Evolutionary conservation across 37 sponge, comb jelly and placozoan species (phyloP).

Genomic region (Mnemiopsis leidyi): DNA sequence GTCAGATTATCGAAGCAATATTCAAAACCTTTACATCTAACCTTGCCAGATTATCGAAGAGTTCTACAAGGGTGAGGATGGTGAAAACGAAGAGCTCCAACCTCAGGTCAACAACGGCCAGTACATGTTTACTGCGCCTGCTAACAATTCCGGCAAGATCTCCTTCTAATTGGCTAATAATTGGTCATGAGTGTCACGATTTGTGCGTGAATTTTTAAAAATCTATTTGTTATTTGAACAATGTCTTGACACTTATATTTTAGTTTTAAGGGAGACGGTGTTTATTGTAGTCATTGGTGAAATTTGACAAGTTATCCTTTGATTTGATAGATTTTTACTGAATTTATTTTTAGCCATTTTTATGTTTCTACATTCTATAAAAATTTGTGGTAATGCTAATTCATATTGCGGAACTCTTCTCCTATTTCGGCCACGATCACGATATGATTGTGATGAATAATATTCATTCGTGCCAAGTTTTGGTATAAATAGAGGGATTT

Average conservation of each 20-base stretch:
- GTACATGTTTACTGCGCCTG: neutral
- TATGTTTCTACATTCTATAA: neutral
- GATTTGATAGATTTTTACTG: neutral
- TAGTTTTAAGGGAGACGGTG: neutral
- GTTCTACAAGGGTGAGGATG: constrained; percentile 61
- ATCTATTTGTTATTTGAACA: neutral
- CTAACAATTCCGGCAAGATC: neutral
- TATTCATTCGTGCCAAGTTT: no score
- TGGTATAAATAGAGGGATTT: no score
- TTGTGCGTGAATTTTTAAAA: neutral
- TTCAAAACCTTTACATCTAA: no score
- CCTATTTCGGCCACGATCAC: no score
- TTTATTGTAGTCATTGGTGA: neutral
- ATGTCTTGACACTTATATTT: neutral
- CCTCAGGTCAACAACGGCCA: neutral
- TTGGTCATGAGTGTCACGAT: neutral
- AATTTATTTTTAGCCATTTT: neutral
- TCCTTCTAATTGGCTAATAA: neutral
- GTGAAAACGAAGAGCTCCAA: neutral
- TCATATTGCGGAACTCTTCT: no score
- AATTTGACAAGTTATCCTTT: neutral
- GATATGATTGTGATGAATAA: no score
- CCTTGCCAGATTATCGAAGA: constrained; percentile 45
- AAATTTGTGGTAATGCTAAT: no score
- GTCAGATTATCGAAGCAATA: no score